These are phyloP conservation scores for Plebejus anna DNA, from an alignment of 2,888 invertebrate genomes.

Conservation along the genomic window DNA sequence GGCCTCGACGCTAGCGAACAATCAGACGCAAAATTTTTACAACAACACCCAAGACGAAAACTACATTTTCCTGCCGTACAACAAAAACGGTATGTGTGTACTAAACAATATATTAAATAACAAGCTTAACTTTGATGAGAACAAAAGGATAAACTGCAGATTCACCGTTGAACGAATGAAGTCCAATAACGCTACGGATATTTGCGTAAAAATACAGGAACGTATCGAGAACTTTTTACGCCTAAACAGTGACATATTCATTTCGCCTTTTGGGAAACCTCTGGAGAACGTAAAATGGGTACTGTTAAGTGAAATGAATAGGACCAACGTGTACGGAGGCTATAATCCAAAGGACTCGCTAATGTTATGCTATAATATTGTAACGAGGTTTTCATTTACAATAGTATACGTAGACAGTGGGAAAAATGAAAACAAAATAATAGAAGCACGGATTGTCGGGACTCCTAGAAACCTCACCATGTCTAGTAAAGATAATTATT, in stretches of 20 bases:
- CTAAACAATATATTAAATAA: constrained; percentile 53
- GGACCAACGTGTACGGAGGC: constrained; percentile 48
- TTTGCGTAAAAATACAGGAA: constrained; percentile 55
- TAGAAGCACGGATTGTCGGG: constrained; percentile 46
- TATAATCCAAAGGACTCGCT: constrained; percentile 46
- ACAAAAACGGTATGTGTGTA: constrained; percentile 65
- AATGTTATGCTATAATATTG: constrained; percentile 58
- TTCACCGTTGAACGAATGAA: constrained; percentile 42
- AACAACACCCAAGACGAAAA: constrained; percentile 44
- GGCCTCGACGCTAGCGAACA: constrained; percentile 53
- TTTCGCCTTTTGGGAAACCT: constrained; percentile 66
- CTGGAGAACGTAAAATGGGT: constrained; percentile 57
- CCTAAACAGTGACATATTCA: constrained; percentile 43
- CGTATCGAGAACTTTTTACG: constrained; percentile 47
- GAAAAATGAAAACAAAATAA: constrained; percentile 50
- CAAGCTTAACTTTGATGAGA: constrained; percentile 68
- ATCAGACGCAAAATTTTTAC: constrained; percentile 57
- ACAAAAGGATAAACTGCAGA: constrained; percentile 69
- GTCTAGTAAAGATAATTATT: constrained; percentile 46
- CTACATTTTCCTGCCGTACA: constrained; percentile 54
- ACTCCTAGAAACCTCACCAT: constrained; percentile 51
- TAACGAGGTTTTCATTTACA: constrained; percentile 51
- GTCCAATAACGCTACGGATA: constrained; percentile 45
- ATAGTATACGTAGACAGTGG: constrained; percentile 54
- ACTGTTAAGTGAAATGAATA: constrained; percentile 40